A percentile compares a stretch with the other conserved stretches of the same genome.
These are phyloP conservation scores for Lophotriccus pileatus DNA, from an alignment of 2,797 vertebrate species.

Conservation along the genomic window DNA sequence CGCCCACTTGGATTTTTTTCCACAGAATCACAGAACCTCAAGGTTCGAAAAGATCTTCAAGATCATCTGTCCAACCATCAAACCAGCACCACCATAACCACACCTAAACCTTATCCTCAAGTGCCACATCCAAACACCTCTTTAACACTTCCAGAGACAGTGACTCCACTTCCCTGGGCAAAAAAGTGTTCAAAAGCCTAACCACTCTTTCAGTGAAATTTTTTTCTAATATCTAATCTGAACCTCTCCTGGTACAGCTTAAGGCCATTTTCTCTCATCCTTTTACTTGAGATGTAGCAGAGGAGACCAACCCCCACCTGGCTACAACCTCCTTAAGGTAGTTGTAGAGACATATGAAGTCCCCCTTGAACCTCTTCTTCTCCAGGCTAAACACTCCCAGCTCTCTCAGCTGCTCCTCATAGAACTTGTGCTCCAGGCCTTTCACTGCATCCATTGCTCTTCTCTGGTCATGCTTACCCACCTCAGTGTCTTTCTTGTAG, in stretches of 20 bases:
- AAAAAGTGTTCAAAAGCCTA: neutral
- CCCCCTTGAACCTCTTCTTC: neutral
- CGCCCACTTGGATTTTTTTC: neutral
- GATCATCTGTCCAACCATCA: neutral
- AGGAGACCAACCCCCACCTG: neutral
- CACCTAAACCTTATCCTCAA: neutral
- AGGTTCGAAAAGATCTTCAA: neutral
- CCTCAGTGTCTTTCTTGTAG: neutral
- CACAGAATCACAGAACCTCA: neutral
- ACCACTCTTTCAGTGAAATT: neutral
- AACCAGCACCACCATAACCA: neutral
- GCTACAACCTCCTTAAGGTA: neutral
- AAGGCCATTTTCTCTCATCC: neutral
- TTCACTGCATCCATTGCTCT: neutral
- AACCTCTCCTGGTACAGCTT: neutral
- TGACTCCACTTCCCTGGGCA: neutral
- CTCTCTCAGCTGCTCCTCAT: neutral
- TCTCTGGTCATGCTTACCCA: fast-evolving
- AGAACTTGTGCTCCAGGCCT: neutral
- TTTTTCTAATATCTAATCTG: neutral
- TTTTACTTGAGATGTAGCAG: neutral
- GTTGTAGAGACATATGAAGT: neutral
- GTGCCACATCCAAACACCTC: neutral
- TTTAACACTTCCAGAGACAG: fast-evolving
- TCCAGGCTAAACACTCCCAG: neutral